Base-by-base conservation (phyloP, 2,797 vertebrate species). In the Lagodon rhomboides region DNA sequence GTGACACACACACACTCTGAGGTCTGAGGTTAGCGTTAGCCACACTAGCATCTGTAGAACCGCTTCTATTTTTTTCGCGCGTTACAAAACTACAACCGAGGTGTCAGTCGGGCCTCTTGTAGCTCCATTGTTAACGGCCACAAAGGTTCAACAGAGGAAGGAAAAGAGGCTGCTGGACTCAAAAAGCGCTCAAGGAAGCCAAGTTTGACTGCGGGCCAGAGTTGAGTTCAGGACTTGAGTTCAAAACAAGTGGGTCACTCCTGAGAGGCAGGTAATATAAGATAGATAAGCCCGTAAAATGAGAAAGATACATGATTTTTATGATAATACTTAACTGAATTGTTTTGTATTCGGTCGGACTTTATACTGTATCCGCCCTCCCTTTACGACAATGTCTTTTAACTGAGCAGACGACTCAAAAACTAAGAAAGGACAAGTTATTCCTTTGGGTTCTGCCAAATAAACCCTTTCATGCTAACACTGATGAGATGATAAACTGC, bases 1-100 rank as follows among this genome's bases (percentile, higher is more conserved):
- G 82, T 85, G 83, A 87, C 83, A 49, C 62, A 17, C 55, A 41
- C 68, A 23, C 68, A 0, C 20, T 46, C 43, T 13, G 17, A 77
- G 38, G 23, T 34, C 51, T 20, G n/a, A 58, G 17, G 7, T 61
- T 16, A 38, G n/a, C 44, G 17, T 18, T 17, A 47, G 34, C 30
- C 20, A 47, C 20, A 4, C 22, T 18, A 50, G 54, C n/a, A n/a
- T 30, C 34, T 23, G 9, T 3, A 20, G 23, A 60, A 6, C 3
- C 17, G 58, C 22, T 27, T 61, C 43, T 61, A 43, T 25, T 18
- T 10, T 27, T 27, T 4, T 27, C 2, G 34, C 13, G 7, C 18
- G n/a, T 15, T 9, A 58, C n/a, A 25, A 50, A 34, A 73, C 23
- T 46, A 66, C n/a, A 20, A 25, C 20, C 11, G 1, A 1, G 38